Evolutionary conservation across 1,140 invertebrate species (phyloP).

Genomic region (Cydia strobilella): DNA sequence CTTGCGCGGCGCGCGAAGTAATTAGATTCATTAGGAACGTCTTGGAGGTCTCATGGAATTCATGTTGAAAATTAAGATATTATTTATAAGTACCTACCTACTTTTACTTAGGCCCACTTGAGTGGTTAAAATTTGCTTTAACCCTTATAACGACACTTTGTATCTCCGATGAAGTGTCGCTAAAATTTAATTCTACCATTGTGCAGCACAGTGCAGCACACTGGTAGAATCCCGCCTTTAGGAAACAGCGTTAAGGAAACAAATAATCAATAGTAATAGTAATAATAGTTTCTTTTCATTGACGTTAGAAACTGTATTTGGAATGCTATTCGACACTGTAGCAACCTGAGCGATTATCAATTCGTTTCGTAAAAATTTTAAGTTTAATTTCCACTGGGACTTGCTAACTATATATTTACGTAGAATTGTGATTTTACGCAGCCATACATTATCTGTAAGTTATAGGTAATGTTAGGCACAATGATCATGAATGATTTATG

Average conservation of each 20-base stretch:
- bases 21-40: constrained; percentile 30
- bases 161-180: too few relatives aligned
- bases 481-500: too few relatives aligned
- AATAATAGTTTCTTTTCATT: not conserved
- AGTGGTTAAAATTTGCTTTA: too few relatives aligned
- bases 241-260: too few relatives aligned
- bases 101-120: too few relatives aligned
- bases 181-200: too few relatives aligned
- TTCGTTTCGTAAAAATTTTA: not conserved
- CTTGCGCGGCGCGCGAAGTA: constrained; percentile 15
- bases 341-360: not conserved
- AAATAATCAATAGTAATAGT: too few relatives aligned
- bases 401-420: not conserved
- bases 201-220: too few relatives aligned
- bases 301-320: not conserved
- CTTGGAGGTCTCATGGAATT: not conserved
- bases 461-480: too few relatives aligned
- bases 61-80: not conserved
- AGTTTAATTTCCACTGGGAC: constrained; percentile 13
- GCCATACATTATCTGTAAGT: not conserved
- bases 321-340: not conserved
- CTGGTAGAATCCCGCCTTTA: too few relatives aligned
- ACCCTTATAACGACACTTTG: too few relatives aligned
- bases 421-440: not conserved
- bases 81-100: not conserved